Percentiles rank a stretch among this genome's conserved stretches.
phyloP scores from a whole-genome alignment of 2,113 vertebrate species.

The Sinocyclocheilus rhinocerous region DNA sequence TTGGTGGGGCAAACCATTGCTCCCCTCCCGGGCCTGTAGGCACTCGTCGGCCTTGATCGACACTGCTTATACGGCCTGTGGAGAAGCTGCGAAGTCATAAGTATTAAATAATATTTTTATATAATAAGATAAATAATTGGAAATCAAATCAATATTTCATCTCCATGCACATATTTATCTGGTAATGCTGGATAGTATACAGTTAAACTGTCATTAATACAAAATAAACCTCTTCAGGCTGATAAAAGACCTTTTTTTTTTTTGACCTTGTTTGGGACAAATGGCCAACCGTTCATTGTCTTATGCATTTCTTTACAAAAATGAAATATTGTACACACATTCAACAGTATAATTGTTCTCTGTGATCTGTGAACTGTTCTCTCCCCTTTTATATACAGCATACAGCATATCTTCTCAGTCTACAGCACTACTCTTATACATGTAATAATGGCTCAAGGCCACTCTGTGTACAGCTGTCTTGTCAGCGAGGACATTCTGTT shows the following conservation, averaged over 20 bases:
- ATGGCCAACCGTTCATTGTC: not conserved
- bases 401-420: not conserved
- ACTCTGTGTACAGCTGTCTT: not conserved
- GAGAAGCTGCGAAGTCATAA: no score
- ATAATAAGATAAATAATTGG: no score
- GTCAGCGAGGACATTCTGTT: not conserved
- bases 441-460: constrained; percentile 17
- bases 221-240: not conserved
- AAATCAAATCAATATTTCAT: no score
- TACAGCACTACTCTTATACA: not conserved
- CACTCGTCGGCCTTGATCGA: no score
- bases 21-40: no score
- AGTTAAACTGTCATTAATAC: no score
- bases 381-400: not conserved
- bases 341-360: not conserved
- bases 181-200: not conserved
- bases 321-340: no score
- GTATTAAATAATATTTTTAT: not conserved
- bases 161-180: no score
- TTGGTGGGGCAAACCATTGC: no score
- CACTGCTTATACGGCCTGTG: no score
- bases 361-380: not conserved
- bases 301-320: not conserved
- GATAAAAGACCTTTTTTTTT: not conserved
- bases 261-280: not conserved